Evolutionary conservation across 2,113 vertebrate species (phyloP).

Genomic region (Mesocricetus auratus): DNA sequence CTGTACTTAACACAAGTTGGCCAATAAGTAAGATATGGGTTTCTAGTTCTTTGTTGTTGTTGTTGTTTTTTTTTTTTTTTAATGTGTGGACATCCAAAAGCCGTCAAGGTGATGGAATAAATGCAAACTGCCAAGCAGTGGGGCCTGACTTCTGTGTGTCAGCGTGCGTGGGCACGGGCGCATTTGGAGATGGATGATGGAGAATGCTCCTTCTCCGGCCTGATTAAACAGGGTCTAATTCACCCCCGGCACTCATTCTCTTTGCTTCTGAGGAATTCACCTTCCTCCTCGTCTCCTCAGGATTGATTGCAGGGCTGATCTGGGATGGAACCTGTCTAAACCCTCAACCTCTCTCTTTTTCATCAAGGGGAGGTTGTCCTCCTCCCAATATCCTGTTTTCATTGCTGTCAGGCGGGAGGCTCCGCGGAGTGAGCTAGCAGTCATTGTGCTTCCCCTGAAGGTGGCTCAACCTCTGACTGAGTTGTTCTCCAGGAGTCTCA

Average conservation of each 20-base stretch:
- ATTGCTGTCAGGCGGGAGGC: slow-evolving; percentile 56
- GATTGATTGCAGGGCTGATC: slow-evolving; percentile 73
- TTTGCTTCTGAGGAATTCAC: slow-evolving; percentile 67
- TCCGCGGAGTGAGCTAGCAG: slow-evolving; percentile 24
- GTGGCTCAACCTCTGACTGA: slow-evolving; percentile 59
- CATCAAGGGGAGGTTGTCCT: slow-evolving; percentile 64
- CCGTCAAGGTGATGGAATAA: slow-evolving; percentile 29
- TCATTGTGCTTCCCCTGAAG: slow-evolving; percentile 9
- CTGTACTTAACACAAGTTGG: background rate
- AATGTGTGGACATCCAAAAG: background rate
- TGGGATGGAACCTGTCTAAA: slow-evolving; percentile 70
- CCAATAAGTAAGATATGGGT: background rate
- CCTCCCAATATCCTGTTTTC: slow-evolving; percentile 73
- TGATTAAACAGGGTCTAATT: slow-evolving; percentile 74
- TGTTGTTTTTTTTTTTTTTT: background rate
- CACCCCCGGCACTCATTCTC: slow-evolving; percentile 63
- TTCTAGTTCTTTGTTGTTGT: slow-evolving; percentile 39
- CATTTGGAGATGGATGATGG: slow-evolving; percentile 48
- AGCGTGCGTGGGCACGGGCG: background rate
- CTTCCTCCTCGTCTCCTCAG: slow-evolving; percentile 44
- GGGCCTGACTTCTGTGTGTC: slow-evolving; percentile 19
- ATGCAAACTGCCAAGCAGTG: background rate
- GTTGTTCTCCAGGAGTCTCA: background rate
- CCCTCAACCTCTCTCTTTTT: slow-evolving; percentile 58
- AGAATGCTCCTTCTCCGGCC: slow-evolving; percentile 47